Conservation (phyloP, 2,888 invertebrate species). For the Lacanobia wlatinum region DNA sequence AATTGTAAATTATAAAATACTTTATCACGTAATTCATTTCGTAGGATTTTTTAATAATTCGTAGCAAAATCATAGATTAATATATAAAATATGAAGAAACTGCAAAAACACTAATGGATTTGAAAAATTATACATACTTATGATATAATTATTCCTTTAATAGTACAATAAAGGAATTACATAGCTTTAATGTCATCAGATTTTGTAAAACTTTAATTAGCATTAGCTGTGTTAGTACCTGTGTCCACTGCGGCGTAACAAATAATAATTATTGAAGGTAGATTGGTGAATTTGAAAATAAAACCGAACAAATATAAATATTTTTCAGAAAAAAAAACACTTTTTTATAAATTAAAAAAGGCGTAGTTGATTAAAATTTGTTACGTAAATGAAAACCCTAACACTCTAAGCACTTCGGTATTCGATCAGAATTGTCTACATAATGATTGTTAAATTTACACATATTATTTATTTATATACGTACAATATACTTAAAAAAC, state of each 20-base stretch:
- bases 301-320: neutral
- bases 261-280: neutral
- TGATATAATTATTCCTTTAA: constrained; percentile 73
- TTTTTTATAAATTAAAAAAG: neutral
- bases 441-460: too few relatives aligned
- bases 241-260: constrained; percentile 47
- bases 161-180: constrained; percentile 77
- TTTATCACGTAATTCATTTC: constrained; percentile 67
- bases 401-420: neutral
- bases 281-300: neutral
- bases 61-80: constrained; percentile 77
- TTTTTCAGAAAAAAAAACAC: neutral
- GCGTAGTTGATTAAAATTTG: neutral
- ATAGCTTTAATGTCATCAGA: constrained; percentile 77
- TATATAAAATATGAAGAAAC: constrained; percentile 78
- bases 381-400: neutral
- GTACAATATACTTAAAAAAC: too few relatives aligned
- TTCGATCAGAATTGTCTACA: too few relatives aligned
- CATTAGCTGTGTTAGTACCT: constrained; percentile 51
- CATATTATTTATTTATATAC: too few relatives aligned
- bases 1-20: constrained; percentile 78
- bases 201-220: constrained; percentile 65
- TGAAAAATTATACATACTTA: constrained; percentile 81
- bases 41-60: constrained; percentile 75
- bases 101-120: constrained; percentile 89